Evolutionary conservation across 1,140 invertebrate species (phyloP).

Genomic region (Pseudachorutes palmiensis): DNA sequence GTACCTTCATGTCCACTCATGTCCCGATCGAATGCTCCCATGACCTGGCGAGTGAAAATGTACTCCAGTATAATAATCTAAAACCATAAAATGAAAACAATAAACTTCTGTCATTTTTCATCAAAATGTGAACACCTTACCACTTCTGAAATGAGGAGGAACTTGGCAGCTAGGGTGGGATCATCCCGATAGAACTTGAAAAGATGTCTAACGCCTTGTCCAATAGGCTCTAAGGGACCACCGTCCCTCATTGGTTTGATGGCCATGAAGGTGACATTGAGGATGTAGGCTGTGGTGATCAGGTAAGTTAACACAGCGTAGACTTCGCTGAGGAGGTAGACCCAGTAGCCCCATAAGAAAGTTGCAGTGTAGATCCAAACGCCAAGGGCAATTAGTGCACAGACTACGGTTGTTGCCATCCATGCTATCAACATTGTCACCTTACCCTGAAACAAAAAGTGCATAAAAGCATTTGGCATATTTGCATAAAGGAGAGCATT

Average conservation of each 20-base stretch:
- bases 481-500: no score
- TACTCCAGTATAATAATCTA: conserved; percentile 11
- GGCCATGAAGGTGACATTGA: conserved; percentile 15
- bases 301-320: conserved; percentile 19
- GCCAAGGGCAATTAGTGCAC: not conserved
- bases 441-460: conserved; percentile 11
- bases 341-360: not conserved
- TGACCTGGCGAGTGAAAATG: conserved; percentile 4
- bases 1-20: conserved; percentile 24
- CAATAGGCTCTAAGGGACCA: conserved; percentile 21
- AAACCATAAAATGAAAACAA: not conserved
- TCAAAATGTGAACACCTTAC: conserved; percentile 21
- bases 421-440: conserved; percentile 19
- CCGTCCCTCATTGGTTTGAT: conserved; percentile 10
- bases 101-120: conserved; percentile 2
- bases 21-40: conserved; percentile 14
- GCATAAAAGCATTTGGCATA: not conserved
- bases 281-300: conserved; percentile 17
- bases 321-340: conserved; percentile 7
- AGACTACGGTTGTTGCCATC: conserved; percentile 19
- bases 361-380: conserved; percentile 13
- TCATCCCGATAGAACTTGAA: conserved; percentile 20
- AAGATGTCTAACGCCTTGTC: conserved; percentile 14
- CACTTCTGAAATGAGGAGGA: conserved; percentile 26
- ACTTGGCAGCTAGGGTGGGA: conserved; percentile 19